These are phyloP conservation scores for Girardia tigrina DNA, from an alignment of 2,888 invertebrate genomes.

Conservation along the genomic window DNA sequence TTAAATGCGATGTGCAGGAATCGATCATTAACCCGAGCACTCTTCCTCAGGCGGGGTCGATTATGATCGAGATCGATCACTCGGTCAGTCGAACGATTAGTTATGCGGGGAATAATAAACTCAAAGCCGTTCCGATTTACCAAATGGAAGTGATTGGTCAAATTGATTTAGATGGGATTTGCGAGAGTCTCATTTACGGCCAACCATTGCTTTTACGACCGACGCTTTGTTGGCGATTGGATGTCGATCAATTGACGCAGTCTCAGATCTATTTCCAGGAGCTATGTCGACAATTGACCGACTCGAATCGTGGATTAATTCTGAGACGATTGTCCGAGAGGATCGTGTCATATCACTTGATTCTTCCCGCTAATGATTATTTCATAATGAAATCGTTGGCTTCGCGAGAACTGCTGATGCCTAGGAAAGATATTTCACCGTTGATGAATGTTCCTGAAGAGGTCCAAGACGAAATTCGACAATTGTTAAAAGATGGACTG, in stretches of 20 bases:
- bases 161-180: not conserved
- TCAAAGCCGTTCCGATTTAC: constrained; percentile 24
- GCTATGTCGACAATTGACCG: not conserved
- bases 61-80: constrained; percentile 27
- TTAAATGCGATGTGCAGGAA: constrained; percentile 33
- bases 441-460: not conserved
- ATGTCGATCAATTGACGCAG: constrained; percentile 8
- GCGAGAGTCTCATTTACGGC: constrained; percentile 26
- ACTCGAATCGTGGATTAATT: not conserved
- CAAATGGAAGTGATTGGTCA: not conserved
- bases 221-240: constrained; percentile 29
- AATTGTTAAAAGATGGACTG: not conserved
- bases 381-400: constrained; percentile 15
- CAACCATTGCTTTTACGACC: constrained; percentile 25
- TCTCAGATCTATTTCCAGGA: constrained; percentile 26
- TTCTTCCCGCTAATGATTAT: not conserved
- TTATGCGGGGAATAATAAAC: constrained; percentile 21
- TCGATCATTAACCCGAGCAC: constrained; percentile 27
- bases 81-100: constrained; percentile 19
- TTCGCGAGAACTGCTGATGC: constrained; percentile 24
- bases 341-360: not conserved
- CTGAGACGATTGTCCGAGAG: not conserved
- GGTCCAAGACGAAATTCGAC: not conserved
- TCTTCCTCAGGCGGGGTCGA: constrained; percentile 9
- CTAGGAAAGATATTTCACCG: not conserved